Conservation (phyloP, 2,113 vertebrate species). For the Gasterosteus aculeatus region DNA sequence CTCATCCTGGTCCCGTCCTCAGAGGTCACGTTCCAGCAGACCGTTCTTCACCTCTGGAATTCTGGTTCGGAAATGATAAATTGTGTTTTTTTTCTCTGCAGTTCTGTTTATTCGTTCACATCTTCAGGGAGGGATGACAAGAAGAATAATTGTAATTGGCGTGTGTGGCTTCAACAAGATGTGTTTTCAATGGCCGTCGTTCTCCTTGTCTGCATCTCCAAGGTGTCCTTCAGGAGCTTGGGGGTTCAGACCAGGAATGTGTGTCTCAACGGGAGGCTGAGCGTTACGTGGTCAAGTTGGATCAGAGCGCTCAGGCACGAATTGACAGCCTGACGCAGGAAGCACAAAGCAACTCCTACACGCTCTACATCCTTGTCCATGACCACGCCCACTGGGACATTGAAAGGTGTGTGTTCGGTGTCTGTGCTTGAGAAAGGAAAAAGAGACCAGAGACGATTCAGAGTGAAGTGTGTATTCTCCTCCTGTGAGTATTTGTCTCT, state of each 20-base stretch:
- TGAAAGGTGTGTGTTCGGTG: constrained; percentile 82
- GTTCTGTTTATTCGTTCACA: not conserved
- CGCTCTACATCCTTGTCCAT: constrained; percentile 94
- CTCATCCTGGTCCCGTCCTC: constrained; percentile 96
- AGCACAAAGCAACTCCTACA: constrained; percentile 91
- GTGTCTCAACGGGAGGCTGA: constrained; percentile 85
- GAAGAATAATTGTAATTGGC: not conserved
- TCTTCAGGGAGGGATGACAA: not conserved
- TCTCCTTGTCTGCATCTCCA: constrained; percentile 12
- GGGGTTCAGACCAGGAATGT: constrained; percentile 88
- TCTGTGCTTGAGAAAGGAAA: not conserved
- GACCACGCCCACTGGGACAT: constrained; percentile 97
- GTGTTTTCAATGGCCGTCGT: not conserved
- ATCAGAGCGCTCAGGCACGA: constrained; percentile 85
- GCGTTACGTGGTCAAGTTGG: constrained; percentile 90
- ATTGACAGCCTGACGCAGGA: constrained; percentile 90
- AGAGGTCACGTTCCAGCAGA: constrained; percentile 96
- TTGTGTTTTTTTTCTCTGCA: not conserved
- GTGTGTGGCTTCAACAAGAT: not conserved
- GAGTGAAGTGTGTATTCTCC: constrained; percentile 9
- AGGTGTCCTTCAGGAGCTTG: constrained; percentile 93
- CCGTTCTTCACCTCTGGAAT: constrained; percentile 89
- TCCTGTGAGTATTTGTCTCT: not conserved
- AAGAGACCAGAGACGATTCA: not conserved
- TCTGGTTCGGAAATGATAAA: constrained; percentile 83